A percentile compares a stretch with the other conserved stretches of the same genome.
These are phyloP conservation scores for Zapus hudsonius DNA, from an alignment of 2,113 vertebrate genomes.

Conservation along the genomic window DNA sequence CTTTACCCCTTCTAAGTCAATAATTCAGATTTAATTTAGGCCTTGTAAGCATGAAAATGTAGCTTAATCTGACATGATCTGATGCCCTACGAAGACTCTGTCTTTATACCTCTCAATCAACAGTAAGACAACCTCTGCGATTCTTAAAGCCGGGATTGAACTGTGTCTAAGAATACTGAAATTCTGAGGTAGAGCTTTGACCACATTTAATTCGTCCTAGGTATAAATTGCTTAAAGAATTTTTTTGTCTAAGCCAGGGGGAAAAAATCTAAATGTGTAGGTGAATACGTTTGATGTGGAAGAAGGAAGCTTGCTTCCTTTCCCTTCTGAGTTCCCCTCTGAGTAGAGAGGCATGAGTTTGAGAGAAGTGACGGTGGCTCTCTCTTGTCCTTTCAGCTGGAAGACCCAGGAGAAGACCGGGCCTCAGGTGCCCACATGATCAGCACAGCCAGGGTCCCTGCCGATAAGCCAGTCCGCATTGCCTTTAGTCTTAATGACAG, in stretches of 20 bases:
- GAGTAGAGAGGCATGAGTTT: background rate
- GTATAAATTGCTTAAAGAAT: background rate
- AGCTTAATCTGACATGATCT: background rate
- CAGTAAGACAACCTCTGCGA: background rate
- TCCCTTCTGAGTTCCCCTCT: background rate
- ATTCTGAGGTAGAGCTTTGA: background rate
- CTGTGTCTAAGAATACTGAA: background rate
- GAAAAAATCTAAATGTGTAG: background rate
- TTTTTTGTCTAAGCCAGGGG: background rate
- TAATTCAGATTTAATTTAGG: background rate
- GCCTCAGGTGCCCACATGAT: conserved; percentile 96
- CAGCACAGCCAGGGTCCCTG: conserved; percentile 96
- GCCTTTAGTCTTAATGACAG: conserved; percentile 95
- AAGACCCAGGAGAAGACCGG: conserved; percentile 85
- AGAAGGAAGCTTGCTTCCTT: background rate
- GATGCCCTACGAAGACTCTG: background rate
- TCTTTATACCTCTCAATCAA: background rate
- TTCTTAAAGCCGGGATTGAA: background rate
- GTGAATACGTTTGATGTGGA: background rate
- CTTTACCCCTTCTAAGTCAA: background rate
- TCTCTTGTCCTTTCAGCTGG: conserved; percentile 84
- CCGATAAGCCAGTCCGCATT: conserved; percentile 96
- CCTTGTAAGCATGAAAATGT: background rate
- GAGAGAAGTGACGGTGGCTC: background rate
- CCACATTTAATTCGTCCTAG: background rate